Base-by-base conservation (phyloP, 2,113 vertebrate species). In the Ictalurus punctatus region DNA sequence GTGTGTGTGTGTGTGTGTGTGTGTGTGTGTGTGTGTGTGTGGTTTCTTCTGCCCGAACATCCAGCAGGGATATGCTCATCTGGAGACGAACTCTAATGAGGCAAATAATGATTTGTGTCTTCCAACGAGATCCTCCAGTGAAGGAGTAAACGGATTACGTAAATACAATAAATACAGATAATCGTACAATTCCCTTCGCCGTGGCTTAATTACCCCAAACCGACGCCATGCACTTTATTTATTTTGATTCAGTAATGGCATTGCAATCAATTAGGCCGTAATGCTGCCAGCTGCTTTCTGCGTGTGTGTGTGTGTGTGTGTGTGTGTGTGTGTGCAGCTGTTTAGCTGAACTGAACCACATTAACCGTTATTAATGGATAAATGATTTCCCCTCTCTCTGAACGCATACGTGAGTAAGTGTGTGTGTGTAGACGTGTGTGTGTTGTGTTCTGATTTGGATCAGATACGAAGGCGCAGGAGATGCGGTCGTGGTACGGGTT, bases 101-200 rank as follows among this genome's bases (percentile, higher is more conserved):
- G 93, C 94, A 94, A 92, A 95, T 93, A 93, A 93, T 95, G 94
- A 96, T 96, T 95, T 95, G 95, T 95, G 94, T 90, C 95, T 95
- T 93, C 94, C 92, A 93, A 92, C 90, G 93, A 87, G 94, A 93
- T 95, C 95, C 94, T 93, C 74, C 92, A 95, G 95, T 94, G 93
- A 93, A 95, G 93, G 93, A 95, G 94, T 96, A 95, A 95, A 96
- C 95, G 94, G 94, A 96, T 96, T 95, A 96, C 95, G 95, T 96
- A 96, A 96, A 96, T 95, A 96, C 94, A 96, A 95, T 95, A 95
- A 96, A 96, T 96, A 95, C 94, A 93, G 93, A 94, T 94, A 93
- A 95, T 95, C 94, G 94, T 95, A 95, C 94, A 94, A 95, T 96
- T 94, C 94, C 94, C 94, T 94, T 94, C 93, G 93, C 94, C 92